phyloP scores from a whole-genome alignment of 2,888 invertebrate species.

The Idaea biselata region DNA sequence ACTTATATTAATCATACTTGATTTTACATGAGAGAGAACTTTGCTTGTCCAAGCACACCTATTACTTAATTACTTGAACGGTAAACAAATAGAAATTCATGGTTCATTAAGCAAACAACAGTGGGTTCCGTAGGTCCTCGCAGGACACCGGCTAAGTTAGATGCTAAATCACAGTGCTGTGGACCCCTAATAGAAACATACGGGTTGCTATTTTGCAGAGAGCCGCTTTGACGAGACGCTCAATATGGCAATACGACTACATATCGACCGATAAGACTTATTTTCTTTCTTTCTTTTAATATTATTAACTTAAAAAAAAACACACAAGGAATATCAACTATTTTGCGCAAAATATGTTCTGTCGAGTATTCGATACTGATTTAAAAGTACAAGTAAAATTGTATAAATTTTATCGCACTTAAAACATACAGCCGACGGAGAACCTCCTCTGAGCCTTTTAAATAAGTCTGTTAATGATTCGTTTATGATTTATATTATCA shows the following conservation, averaged over 20 bases:
- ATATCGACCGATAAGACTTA: too few relatives aligned
- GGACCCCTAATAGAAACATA: conserved; percentile 51
- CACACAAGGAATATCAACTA: too few relatives aligned
- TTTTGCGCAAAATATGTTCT: too few relatives aligned
- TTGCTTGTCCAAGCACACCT: conserved; percentile 20
- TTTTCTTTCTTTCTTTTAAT: too few relatives aligned
- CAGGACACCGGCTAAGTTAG: conserved; percentile 71
- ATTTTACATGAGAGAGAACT: background rate
- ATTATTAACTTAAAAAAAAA: too few relatives aligned
- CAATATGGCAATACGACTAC: background rate
- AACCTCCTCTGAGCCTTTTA: too few relatives aligned
- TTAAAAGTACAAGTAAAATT: too few relatives aligned
- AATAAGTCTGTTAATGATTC: too few relatives aligned
- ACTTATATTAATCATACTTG: background rate
- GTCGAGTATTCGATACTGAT: too few relatives aligned
- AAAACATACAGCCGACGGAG: too few relatives aligned
- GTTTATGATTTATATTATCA: too few relatives aligned
- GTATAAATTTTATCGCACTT: too few relatives aligned
- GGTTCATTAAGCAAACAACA: conserved; percentile 73
- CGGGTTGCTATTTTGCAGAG: conserved; percentile 22
- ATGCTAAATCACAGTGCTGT: conserved; percentile 70
- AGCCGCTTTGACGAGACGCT: background rate
- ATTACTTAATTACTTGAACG: conserved; percentile 73
- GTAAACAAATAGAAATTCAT: conserved; percentile 74
- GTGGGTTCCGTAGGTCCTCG: conserved; percentile 55